Conservation (phyloP, 2,797 vertebrate species). For the Dromococcyx pavoninus region DNA sequence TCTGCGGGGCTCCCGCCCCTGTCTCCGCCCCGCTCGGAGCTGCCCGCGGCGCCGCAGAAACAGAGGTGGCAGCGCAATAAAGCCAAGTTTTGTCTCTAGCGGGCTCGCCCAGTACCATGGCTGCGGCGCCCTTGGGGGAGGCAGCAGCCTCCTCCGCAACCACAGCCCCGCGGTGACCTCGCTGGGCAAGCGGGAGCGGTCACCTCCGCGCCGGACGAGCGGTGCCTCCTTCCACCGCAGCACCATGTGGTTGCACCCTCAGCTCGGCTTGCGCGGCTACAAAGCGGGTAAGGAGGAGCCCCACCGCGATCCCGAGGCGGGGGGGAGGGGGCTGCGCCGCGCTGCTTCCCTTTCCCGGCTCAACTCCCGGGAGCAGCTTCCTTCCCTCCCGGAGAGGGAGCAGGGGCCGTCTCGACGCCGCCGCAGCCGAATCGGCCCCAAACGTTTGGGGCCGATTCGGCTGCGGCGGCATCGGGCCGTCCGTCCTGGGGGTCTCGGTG, state of each 20-base stretch:
- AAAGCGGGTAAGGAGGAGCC: slow-evolving; percentile 43
- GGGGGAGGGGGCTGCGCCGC: too few relatives aligned
- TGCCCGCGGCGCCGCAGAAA: background rate
- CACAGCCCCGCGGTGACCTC: background rate
- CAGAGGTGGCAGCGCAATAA: background rate
- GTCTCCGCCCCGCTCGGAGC: slow-evolving; percentile 14
- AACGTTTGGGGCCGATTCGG: background rate
- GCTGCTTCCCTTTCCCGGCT: too few relatives aligned
- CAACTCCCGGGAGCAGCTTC: too few relatives aligned
- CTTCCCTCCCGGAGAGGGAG: background rate
- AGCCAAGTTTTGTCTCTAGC: slow-evolving; percentile 45
- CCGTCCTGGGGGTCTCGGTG: background rate
- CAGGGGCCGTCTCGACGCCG: background rate
- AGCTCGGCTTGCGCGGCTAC: slow-evolving; percentile 34
- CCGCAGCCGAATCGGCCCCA: background rate
- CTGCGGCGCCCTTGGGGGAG: background rate
- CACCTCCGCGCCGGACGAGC: background rate
- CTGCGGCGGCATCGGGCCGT: background rate
- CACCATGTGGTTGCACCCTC: slow-evolving; percentile 61
- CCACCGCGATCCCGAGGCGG: too few relatives aligned
- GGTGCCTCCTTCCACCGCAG: background rate
- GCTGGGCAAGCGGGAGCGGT: background rate
- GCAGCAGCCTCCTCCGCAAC: background rate
- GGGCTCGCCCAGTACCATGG: slow-evolving; percentile 25
- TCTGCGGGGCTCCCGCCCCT: slow-evolving; percentile 32